Percentiles rank a stretch among this genome's conserved stretches.
phyloP scores from a whole-genome alignment of 2,888 invertebrate genomes.

The Phrixothrix hirtus region DNA sequence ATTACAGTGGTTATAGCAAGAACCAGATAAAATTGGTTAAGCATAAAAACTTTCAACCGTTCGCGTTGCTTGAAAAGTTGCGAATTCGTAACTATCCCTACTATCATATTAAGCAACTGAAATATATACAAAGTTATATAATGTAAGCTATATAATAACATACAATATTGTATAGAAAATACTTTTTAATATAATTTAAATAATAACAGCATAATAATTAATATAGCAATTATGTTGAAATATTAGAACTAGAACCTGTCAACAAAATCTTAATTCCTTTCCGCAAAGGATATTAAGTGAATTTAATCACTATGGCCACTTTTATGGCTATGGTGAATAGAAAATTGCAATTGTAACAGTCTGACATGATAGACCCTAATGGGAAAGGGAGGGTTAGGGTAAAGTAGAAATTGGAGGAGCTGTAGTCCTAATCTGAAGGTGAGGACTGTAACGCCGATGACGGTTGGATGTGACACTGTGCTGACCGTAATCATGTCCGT shows the following conservation, averaged over 20 bases:
- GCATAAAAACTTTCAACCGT: no score
- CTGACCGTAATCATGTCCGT: conserved; percentile 40
- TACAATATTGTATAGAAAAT: neutral
- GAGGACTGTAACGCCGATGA: conserved; percentile 35
- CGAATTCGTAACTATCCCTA: no score
- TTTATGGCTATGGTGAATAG: conserved; percentile 25
- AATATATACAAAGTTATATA: no score
- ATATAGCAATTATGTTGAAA: no score
- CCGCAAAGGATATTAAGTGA: neutral
- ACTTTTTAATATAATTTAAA: neutral
- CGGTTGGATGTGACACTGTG: conserved; percentile 36
- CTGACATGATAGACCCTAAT: conserved; percentile 33
- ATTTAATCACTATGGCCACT: neutral
- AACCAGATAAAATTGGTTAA: no score
- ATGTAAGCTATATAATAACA: no score
- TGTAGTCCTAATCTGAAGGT: conserved; percentile 37
- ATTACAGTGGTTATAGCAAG: no score
- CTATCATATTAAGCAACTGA: no score
- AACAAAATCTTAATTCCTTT: neutral
- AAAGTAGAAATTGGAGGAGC: conserved; percentile 33
- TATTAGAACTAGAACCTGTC: no score
- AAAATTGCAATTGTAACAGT: conserved; percentile 34
- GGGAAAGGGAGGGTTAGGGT: conserved; percentile 31
- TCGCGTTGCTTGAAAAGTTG: no score
- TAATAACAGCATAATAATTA: no score